A percentile compares a stretch with the other conserved stretches of the same genome.
phyloP scores from a whole-genome alignment of 2,888 invertebrate genomes.

The Timema podura region DNA sequence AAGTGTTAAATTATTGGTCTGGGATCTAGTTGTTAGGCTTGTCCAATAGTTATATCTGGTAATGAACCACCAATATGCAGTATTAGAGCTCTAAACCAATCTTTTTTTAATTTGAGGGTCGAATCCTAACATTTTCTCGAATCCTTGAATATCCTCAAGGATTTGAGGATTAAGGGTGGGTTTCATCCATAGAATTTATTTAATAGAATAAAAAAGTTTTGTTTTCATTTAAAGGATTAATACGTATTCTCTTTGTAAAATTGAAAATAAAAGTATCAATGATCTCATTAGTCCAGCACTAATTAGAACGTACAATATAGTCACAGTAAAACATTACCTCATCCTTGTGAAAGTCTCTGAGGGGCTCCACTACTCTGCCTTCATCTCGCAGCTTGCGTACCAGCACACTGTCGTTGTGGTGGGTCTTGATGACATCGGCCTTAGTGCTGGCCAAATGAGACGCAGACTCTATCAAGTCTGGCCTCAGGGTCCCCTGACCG shows the following conservation, averaged over 20 bases:
- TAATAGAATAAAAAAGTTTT: too few species aligned
- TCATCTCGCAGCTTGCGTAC: slow-evolving; percentile 63
- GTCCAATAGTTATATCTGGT: too few species aligned
- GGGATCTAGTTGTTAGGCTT: too few species aligned
- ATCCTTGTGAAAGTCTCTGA: slow-evolving; percentile 98
- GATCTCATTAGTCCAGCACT: background rate
- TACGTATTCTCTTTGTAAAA: background rate
- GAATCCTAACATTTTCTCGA: too few species aligned
- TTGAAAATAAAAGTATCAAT: background rate
- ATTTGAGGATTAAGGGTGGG: too few species aligned
- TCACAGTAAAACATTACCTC: slow-evolving; percentile 56
- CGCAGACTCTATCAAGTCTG: slow-evolving; percentile 97
- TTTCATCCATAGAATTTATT: too few species aligned
- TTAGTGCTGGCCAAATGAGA: slow-evolving; percentile 77
- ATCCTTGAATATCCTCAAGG: too few species aligned
- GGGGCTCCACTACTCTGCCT: slow-evolving; percentile 94
- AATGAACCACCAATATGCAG: too few species aligned
- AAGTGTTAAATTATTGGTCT: too few species aligned
- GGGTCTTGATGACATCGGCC: slow-evolving; percentile 97
- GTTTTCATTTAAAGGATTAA: background rate
- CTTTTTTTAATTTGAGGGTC: too few species aligned
- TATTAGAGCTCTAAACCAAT: too few species aligned
- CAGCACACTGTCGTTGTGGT: slow-evolving; percentile 97
- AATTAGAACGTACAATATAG: background rate
- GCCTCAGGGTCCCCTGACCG: slow-evolving; percentile 93